Evolutionary conservation across 2,888 invertebrate species (phyloP).

Genomic region (Melolontha melolontha): DNA sequence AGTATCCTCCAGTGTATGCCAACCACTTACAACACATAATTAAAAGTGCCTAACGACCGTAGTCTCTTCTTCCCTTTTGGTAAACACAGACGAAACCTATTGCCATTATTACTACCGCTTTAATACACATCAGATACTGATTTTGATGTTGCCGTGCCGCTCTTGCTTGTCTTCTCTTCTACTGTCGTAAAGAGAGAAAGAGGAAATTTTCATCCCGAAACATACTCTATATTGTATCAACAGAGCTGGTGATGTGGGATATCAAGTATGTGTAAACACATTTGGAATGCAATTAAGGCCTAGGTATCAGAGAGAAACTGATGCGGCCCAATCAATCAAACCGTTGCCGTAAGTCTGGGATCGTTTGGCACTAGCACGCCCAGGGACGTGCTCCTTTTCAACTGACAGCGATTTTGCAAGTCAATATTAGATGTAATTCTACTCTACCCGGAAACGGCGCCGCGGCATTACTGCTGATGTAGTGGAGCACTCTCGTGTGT

Average conservation of each 20-base stretch:
- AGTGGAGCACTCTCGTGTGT: slow-evolving; percentile 44
- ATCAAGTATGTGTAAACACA: slow-evolving; percentile 64
- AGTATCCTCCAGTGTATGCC: slow-evolving; percentile 53
- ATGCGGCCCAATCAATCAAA: slow-evolving; percentile 62
- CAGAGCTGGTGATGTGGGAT: slow-evolving; percentile 55
- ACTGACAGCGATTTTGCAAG: slow-evolving; percentile 63
- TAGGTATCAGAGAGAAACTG: slow-evolving; percentile 59
- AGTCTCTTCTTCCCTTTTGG: slow-evolving; percentile 54
- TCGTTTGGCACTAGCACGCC: slow-evolving; percentile 63
- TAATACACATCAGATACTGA: slow-evolving; percentile 8
- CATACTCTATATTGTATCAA: slow-evolving; percentile 47
- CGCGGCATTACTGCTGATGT: slow-evolving; percentile 45
- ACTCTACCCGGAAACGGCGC: slow-evolving; percentile 41
- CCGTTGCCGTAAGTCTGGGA: slow-evolving; percentile 61
- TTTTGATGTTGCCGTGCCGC: background rate
- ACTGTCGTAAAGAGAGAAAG: slow-evolving; percentile 3
- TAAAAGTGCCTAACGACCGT: slow-evolving; percentile 59
- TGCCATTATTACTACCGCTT: background rate
- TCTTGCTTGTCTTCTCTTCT: slow-evolving; percentile 6
- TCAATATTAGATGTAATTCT: slow-evolving; percentile 64
- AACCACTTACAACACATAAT: slow-evolving; percentile 59
- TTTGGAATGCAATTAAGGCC: slow-evolving; percentile 64
- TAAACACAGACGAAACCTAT: slow-evolving; percentile 51
- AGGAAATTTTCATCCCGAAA: slow-evolving; percentile 45
- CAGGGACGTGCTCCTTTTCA: slow-evolving; percentile 61